These are phyloP conservation scores for Calliopum simillimum DNA, from an alignment of 2,888 invertebrate genomes.

Conservation along the genomic window DNA sequence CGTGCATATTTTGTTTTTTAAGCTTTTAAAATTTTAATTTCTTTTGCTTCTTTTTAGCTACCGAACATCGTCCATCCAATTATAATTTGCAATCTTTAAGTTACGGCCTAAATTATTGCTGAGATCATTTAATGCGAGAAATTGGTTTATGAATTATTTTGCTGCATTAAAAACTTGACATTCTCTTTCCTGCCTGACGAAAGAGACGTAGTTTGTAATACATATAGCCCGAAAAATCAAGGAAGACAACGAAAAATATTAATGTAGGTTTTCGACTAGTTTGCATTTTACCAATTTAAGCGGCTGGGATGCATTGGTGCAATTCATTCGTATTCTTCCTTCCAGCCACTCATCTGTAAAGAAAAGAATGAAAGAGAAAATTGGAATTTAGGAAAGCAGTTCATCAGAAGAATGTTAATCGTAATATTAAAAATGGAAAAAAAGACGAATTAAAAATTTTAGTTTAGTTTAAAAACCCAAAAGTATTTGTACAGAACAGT, in stretches of 20 bases:
- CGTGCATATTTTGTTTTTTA: too few relatives aligned
- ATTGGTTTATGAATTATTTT: not conserved
- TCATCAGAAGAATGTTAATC: too few relatives aligned
- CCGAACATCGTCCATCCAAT: not conserved
- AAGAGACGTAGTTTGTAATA: too few relatives aligned
- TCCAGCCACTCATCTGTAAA: constrained; percentile 58
- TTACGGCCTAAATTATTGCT: constrained; percentile 35
- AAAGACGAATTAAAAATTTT: too few relatives aligned
- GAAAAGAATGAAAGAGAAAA: constrained; percentile 38
- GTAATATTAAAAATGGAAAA: too few relatives aligned
- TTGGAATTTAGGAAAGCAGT: not conserved
- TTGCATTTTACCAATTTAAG: not conserved
- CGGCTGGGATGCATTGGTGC: not conserved
- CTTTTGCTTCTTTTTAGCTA: not conserved
- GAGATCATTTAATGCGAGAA: constrained; percentile 61
- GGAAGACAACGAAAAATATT: too few relatives aligned
- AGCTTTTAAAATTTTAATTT: not conserved
- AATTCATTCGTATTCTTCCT: constrained; percentile 55
- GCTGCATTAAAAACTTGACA: not conserved
- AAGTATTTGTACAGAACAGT: too few relatives aligned
- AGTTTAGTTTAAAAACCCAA: too few relatives aligned
- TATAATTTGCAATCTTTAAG: constrained; percentile 6
- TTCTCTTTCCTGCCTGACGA: not conserved
- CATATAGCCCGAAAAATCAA: too few relatives aligned
- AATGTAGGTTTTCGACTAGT: not conserved